phyloP scores from a whole-genome alignment of 2,888 invertebrate species.

The Aleiodes leptofemur region DNA sequence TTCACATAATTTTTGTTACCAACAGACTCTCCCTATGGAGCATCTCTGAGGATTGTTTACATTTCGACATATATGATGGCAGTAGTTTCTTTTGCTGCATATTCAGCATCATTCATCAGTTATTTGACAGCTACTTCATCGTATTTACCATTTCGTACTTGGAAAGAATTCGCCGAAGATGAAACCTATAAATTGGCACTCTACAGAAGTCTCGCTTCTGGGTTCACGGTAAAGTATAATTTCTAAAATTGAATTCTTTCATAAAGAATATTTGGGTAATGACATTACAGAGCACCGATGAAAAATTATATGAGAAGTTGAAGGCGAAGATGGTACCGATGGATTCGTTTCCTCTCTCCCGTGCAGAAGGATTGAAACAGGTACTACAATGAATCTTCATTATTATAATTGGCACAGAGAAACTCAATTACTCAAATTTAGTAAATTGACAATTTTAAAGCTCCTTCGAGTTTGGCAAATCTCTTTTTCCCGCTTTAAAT shows the following conservation, averaged over 20 bases:
- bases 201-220: constrained; percentile 58
- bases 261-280: neutral
- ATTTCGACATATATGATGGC: constrained; percentile 55
- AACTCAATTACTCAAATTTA: too few relatives aligned
- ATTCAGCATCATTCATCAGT: constrained; percentile 58
- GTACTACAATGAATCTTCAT: constrained; percentile 36
- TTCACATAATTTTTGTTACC: neutral
- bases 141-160: constrained; percentile 61
- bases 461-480: too few relatives aligned
- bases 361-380: constrained; percentile 58
- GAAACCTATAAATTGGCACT: constrained; percentile 63
- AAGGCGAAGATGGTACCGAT: constrained; percentile 51
- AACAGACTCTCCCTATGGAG: constrained; percentile 60
- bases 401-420: too few relatives aligned
- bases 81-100: constrained; percentile 47
- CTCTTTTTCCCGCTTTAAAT: too few relatives aligned
- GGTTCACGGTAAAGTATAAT: constrained; percentile 51
- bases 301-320: constrained; percentile 42
- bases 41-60: constrained; percentile 60
- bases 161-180: constrained; percentile 62
- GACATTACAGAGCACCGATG: constrained; percentile 44
- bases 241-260: neutral
- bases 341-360: constrained; percentile 55
- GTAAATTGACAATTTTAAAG: too few relatives aligned
- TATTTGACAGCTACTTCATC: constrained; percentile 44